Base-by-base conservation (phyloP, 92 coral and sea anemone genomes). In the Phenganax subtilis region DNA sequence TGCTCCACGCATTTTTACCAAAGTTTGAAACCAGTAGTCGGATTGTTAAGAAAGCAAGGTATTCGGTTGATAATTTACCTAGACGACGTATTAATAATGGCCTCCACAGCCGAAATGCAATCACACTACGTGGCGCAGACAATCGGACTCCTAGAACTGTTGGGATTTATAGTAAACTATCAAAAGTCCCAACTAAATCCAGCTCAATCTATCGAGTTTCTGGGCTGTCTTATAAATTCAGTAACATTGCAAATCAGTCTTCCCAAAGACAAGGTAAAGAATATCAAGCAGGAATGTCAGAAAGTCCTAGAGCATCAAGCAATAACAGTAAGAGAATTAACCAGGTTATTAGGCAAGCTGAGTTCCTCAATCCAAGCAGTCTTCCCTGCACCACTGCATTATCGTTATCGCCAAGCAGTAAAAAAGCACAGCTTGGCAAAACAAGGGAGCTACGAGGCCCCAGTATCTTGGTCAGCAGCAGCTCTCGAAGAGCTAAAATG, bases 1-100 rank as follows among this genome's bases (percentile, higher is more conserved):
- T 57, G 85, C 85, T 1, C 85, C 86, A 54, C 59, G 86, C 55
- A 67, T 76, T 0, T 82, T 86, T 28, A 82, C 89, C 17, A 82
- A 75, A 66, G 56, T 82, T 15, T 82, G 54, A 86, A 82, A 82
- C 86, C 89, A 9, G 86, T 84, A 25, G 85, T 86, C 2, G 85
- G 87, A 10, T 76, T 74, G 72, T 77, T 82, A 66, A 75, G 83
- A 55, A 86, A 75, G 79, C 77, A 77, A 55, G 86, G 77, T 37
- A 76, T 82, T 28, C 84, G 84, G 29, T 56, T 87, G 51, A 54
- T 81, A 60, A 87, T 83, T 37, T 87, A 87, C 44, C 80, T 83
- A 82, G 89, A 87, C 87, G 89, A 83, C 68, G 54, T 81, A 79
- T 62, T 68, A n/a, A 29, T 73, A 16, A 84, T 84, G 57, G 81